Evolutionary conservation across 1,140 invertebrate genomes (phyloP), one percentile per base, ranked within the genome.

Genomic region (Mycetomoellerius zeteki): DNA sequence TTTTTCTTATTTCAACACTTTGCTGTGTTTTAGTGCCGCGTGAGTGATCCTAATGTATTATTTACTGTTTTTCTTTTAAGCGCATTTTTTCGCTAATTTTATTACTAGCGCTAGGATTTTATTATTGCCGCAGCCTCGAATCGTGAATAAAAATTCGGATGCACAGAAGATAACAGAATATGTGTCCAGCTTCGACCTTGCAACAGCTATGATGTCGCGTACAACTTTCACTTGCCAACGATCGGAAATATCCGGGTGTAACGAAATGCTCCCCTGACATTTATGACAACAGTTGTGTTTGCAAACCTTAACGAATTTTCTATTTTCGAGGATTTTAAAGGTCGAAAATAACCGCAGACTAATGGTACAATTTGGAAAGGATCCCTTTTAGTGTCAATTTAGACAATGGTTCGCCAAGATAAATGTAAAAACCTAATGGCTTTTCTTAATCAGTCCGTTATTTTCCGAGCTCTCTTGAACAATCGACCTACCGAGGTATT

Each of bases 161-260:
- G 33, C n/a, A 21, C 64, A 27, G 84, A 78, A 72, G 62, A 64
- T 72, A 65, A 65, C 33, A 62, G 82, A 88, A 91, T 77, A 67
- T 24, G 24, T 80, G 56, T 54, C 43, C 37, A 30, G 27, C 30
- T n/a, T 71, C 88, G 89, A 92, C 92, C 92, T 92, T 93, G 72
- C 73, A 91, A 92, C 88, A 91, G 89, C 80, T 92, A 88, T 85
- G 90, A 87, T 90, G 90, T 92, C 85, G 90, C 87, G 27, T 86
- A 86, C 91, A 88, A 92, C 92, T 93, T 93, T 93, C 90, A 90
- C 89, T 87, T 5, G 91, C 89, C 88, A 91, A 90, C 80, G 86
- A 89, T 89, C 84, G 86, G 90, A 91, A 93, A 92, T 88, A 19
- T 71, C 77, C n/a, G n/a, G 89, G 89, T 43, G 37, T 85, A 89